These are phyloP conservation scores for Rhombomys opimus DNA, from an alignment of 2,113 vertebrate genomes.

Conservation along the genomic window DNA sequence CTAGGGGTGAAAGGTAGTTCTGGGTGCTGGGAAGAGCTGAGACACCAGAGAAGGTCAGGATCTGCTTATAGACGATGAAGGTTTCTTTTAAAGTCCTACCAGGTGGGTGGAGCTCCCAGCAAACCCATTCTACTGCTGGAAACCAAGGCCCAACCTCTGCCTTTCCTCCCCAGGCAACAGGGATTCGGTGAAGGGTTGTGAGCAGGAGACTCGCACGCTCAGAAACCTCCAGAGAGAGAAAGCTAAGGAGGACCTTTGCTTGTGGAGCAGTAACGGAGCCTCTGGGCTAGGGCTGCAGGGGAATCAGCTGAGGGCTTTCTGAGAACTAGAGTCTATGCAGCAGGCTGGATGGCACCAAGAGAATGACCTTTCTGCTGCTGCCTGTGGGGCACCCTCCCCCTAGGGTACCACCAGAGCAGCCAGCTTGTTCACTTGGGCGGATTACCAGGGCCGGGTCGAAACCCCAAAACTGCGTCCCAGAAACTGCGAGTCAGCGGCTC, in stretches of 20 bases:
- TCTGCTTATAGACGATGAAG: background rate
- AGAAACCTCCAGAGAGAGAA: background rate
- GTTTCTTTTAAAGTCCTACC: background rate
- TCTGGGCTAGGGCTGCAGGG: accelerated
- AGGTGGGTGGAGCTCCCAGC: background rate
- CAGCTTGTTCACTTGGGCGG: background rate
- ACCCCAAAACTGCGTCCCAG: constrained; percentile 29
- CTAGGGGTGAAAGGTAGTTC: background rate
- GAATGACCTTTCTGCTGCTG: background rate
- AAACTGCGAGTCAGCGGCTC: constrained; percentile 22
- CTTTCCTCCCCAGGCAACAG: background rate
- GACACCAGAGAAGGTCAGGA: background rate
- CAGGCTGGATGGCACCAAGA: background rate
- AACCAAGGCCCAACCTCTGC: background rate
- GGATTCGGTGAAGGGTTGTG: background rate
- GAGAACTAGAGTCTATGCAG: accelerated
- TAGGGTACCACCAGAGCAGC: background rate
- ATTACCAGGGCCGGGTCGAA: constrained; percentile 39
- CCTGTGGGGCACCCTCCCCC: background rate
- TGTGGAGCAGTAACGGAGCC: accelerated
- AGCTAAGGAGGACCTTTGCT: background rate
- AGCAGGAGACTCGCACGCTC: accelerated
- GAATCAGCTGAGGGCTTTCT: background rate
- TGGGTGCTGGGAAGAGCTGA: accelerated
- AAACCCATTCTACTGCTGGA: background rate